phyloP scores from a whole-genome alignment of 1,140 invertebrate genomes.

The Ectropis grisescens region DNA sequence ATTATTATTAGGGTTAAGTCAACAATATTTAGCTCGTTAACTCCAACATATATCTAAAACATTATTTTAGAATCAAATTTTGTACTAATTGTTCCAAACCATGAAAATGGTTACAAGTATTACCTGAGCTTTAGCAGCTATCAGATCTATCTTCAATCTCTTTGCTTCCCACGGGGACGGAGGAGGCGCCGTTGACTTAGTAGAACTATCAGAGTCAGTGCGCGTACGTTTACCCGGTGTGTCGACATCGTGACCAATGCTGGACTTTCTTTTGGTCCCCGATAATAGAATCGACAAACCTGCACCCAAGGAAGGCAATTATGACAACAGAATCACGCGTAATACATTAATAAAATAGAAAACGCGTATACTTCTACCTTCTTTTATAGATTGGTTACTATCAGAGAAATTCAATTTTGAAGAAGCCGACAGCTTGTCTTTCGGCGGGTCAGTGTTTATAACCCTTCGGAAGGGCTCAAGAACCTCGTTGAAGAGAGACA shows the following conservation, averaged over 20 bases:
- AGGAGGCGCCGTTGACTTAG: conserved; percentile 13
- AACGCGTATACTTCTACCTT: too few relatives aligned
- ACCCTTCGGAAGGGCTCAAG: conserved; percentile 60
- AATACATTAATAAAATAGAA: too few relatives aligned
- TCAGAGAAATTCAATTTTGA: conserved; percentile 58
- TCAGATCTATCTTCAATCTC: conserved; percentile 72
- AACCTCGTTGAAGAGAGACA: conserved; percentile 60
- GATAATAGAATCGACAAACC: conserved; percentile 36
- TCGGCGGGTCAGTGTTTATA: conserved; percentile 55
- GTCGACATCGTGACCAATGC: conserved; percentile 20
- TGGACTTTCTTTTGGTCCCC: conserved; percentile 46
- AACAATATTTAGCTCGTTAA: too few relatives aligned
- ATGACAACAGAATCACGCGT: not conserved
- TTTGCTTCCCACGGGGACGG: conserved; percentile 74
- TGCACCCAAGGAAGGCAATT: conserved; percentile 9
- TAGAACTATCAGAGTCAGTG: conserved; percentile 24
- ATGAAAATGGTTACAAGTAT: too few relatives aligned
- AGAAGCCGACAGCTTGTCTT: conserved; percentile 52
- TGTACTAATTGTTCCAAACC: too few relatives aligned
- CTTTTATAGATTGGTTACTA: conserved; percentile 56
- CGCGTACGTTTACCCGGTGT: conserved; percentile 44
- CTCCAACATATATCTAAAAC: too few relatives aligned
- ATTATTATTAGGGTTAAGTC: too few relatives aligned
- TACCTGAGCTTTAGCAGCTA: conserved; percentile 73
- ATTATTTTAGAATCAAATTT: too few relatives aligned